Evolutionary conservation across 2,113 vertebrate genomes (phyloP), one percentile per base, ranked within the genome.

Genomic region (Symphodus melops): DNA sequence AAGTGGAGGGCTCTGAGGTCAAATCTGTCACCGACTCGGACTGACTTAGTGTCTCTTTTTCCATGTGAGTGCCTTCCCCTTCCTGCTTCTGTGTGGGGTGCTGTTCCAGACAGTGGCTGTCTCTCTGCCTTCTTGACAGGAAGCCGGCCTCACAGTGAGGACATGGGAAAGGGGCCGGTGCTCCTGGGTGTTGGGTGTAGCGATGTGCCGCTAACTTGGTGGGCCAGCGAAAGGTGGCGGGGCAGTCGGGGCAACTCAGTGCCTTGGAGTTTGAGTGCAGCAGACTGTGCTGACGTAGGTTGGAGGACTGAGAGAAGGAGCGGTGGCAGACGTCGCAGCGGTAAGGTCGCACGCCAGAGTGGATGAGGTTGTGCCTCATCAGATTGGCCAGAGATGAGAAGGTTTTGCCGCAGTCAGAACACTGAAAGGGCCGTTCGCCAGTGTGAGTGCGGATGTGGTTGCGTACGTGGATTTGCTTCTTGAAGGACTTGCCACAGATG

Each of bases 381-480:
- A 97, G 90, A 74, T 97, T 97, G 77, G 96, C 95, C 0, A 96
- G 90, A 0, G 95, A 96, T 0, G 95, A 95, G 53, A 97, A 98
- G 16, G 94, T 96, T 84, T 96, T 97, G 64, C 95, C 95, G 2
- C 97, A 97, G 2, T 96, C 95, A 0, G 93, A 91, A 61, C 97
- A 97, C 84, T 95, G 96, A 88, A 95, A 97, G 0, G 96, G 97
- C 8, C 95, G 92, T 82, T 97, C 97, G 0, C 97, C 96, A 0
- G 96, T 98, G 63, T 98, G 97, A 0, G 95, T 97, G 21, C 96
- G 94, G 59, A 96, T 89, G 86, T 98, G 97, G 78, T 96, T 97
- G 4, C 94, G 93, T 21, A 97, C 92, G 0, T 97, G 96, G 41
- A 97, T 94, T 77, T 95, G 94, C 88, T 97, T 97, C 89, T 96